Evolutionary conservation across 2,113 vertebrate genomes (phyloP), one percentile per base, ranked within the genome.

Genomic region (Pterophyllum scalare): DNA sequence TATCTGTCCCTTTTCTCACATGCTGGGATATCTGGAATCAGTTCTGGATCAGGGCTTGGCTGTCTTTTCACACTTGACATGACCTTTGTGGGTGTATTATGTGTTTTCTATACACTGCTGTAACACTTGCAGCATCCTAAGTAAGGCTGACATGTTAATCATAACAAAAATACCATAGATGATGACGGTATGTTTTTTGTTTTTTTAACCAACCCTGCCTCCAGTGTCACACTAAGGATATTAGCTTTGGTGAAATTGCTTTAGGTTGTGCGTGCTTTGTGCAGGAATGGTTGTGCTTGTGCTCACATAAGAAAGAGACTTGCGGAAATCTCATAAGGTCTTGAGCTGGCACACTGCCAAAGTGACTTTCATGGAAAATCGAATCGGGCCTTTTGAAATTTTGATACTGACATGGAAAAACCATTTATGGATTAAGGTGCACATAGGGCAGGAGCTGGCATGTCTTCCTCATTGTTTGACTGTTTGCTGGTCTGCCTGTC

Each of bases 341-440:
- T 46, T 19, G 22, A 77, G 20, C 46, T 83, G 78, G 77, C 77
- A 28, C 19, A 49, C 79, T 77, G 67, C 82, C 86, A 84, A 76
- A 81, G 46, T n/a, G 60, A 67, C 76, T 92, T 72, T 83, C 40
- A 77, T 59, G 33, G 61, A 56, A 80, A 85, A 78, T 75, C 7
- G 1, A 76, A 65, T 79, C 3, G 0, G 43, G 33, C 26, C 65
- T 74, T 77, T 85, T 72, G 57, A 57, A 77, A 38, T 60, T 28
- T 75, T 83, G 77, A 77, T 11, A 3, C 79, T 72, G 65, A 64
- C 58, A 26, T 83, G 81, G 86, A 87, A 81, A 77, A n/a, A 82
- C 86, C 46, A 61, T 90, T 87, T 85, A 67, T 59, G 83, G 88
- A 90, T 90, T 77, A 87, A 81, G 60, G 77, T 82, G 70, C 64